Base-by-base conservation (phyloP, 1,140 invertebrate genomes). In the Macrobrachium rosenbergii region DNA sequence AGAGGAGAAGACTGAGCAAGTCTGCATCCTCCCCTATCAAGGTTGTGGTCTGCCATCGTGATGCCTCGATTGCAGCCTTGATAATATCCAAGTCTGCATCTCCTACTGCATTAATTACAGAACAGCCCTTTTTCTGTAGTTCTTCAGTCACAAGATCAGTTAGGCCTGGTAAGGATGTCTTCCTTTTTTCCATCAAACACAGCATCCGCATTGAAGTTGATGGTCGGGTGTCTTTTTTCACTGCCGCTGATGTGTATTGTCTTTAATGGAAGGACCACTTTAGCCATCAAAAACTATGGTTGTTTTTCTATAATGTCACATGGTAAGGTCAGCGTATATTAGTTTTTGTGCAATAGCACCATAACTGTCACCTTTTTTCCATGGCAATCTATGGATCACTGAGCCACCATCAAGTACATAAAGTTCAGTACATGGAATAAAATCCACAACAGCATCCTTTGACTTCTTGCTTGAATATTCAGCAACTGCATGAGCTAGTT, bases 31-130 rank as follows among this genome's bases (percentile, higher is more conserved):
- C 79, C 77, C 16, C 45, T n/a, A 79, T 79, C 58, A 5, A 23
- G 58, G 77, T 59, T 52, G 58, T 59, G 77, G 77, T 37, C 10
- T 79, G 77, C 58, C 59, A 37, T 43, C 37, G 45, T 3, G 17
- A 79, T 11, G 45, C 77, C 77, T 45, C n/a, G 77, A n/a, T 43
- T 79, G 21, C 10, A 79, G 77, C 59, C 45, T 79, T 79, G 77
- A 59, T 45, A 59, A 79, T 79, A 8, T 79, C 8, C 45, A 79
- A 52, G 76, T 79, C 52, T 79, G 52, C 77, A 79, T 59, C 2
- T 52, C 45, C 77, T 59, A 59, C 45, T 5, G 11, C 73, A 76
- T 28, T 76, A 37, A 8, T 28, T 52, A n/a, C 45, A 76, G 37
- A 8, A 28, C 17, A 28, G 73, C 73, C 64, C 23, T 67, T 23